Evolutionary conservation across 2,797 vertebrate species (phyloP).

Genomic region (Cetoscarus ocellatus): DNA sequence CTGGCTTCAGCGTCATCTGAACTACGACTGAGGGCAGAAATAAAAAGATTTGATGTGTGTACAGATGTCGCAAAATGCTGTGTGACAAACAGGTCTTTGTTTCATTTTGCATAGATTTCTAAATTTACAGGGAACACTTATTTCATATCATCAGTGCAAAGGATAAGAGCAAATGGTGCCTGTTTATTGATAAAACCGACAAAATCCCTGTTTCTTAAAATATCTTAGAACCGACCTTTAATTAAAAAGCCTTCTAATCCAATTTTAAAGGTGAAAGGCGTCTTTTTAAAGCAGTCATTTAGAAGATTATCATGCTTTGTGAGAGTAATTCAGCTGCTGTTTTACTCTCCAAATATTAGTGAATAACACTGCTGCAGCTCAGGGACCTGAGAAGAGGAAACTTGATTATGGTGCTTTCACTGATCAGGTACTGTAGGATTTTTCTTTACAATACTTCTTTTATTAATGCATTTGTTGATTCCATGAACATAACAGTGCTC

Average conservation of each 20-base stretch:
- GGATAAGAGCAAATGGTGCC: not conserved
- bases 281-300: conserved; percentile 49
- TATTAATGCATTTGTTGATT: not conserved
- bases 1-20: conserved; percentile 35
- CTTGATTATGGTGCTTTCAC: conserved; percentile 39
- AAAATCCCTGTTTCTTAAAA: conserved; percentile 28
- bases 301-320: conserved; percentile 53
- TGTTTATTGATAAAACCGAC: conserved; percentile 25
- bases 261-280: conserved; percentile 32
- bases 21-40: conserved; percentile 26
- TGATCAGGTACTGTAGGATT: conserved; percentile 5
- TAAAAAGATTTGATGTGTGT: not conserved
- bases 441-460: not conserved
- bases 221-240: conserved; percentile 17
- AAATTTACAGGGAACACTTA: too few species aligned
- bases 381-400: conserved; percentile 23
- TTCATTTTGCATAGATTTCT: too few species aligned
- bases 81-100: not conserved
- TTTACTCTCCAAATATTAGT: conserved; percentile 58
- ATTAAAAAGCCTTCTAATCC: conserved; percentile 50
- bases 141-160: too few species aligned
- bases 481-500: not conserved
- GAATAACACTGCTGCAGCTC: conserved; percentile 45
- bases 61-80: not conserved
- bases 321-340: conserved; percentile 54